Evolutionary conservation across 2,797 vertebrate species (phyloP).

Genomic region (Botia almorhae): DNA sequence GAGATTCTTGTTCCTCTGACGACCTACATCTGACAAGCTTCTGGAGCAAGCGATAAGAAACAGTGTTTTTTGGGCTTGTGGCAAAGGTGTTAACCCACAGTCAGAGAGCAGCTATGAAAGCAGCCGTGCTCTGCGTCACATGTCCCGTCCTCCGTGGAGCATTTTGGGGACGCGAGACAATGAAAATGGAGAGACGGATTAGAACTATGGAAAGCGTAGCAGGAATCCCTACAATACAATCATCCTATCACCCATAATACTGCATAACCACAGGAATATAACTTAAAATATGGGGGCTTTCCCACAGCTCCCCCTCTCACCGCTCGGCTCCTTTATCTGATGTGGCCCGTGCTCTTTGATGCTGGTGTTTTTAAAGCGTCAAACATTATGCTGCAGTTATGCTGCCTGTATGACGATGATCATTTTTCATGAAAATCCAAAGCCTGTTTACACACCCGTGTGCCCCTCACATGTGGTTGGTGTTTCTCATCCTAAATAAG

Average conservation of each 20-base stretch:
- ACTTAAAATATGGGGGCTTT: conserved; percentile 40
- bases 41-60: conserved; percentile 25
- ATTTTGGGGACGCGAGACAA: neutral
- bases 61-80: conserved; percentile 21
- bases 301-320: conserved; percentile 7
- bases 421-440: neutral
- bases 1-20: neutral
- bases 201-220: neutral
- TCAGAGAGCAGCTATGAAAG: conserved; percentile 44
- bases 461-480: neutral
- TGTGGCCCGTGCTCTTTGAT: conserved; percentile 15
- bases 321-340: conserved; percentile 14
- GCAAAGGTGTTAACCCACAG: conserved; percentile 23
- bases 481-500: neutral
- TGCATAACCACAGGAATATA: conserved; percentile 45
- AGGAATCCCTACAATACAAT: conserved; percentile 40
- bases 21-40: neutral
- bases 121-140: conserved; percentile 21
- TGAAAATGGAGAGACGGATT: conserved; percentile 23
- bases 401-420: neutral
- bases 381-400: neutral
- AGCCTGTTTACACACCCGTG: neutral
- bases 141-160: conserved; percentile 22
- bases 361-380: neutral
- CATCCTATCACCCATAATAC: neutral